Conservation (phyloP, 1,140 invertebrate species). For the Oedothorax gibbosus region DNA sequence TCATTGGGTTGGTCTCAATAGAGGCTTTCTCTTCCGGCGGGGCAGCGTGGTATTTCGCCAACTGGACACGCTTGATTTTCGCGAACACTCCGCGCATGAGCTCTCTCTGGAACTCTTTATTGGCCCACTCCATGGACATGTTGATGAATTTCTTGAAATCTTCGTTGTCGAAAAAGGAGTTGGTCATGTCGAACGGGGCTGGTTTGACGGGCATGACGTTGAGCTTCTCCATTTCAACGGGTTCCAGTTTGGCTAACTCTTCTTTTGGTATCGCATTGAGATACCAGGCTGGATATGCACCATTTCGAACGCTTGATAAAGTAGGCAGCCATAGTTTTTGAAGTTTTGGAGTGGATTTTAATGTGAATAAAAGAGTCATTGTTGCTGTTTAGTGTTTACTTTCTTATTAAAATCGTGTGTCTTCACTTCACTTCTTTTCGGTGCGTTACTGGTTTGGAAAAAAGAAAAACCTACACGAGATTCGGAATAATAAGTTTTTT, state of each 20-base stretch:
- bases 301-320: conserved; percentile 22
- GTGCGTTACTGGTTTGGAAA: too few relatives aligned
- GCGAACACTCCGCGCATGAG: conserved; percentile 73
- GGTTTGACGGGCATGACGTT: conserved; percentile 71
- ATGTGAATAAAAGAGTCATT: neutral
- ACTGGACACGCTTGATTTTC: conserved; percentile 84
- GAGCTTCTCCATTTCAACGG: conserved; percentile 72
- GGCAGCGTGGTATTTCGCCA: conserved; percentile 80
- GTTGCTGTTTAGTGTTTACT: too few relatives aligned
- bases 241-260: conserved; percentile 72
- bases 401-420: too few relatives aligned
- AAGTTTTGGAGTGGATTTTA: neutral
- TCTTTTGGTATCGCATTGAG: conserved; percentile 77
- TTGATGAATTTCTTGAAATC: conserved; percentile 80
- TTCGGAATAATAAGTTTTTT: too few relatives aligned
- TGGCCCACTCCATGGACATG: conserved; percentile 80
- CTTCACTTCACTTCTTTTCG: too few relatives aligned
- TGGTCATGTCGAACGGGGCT: conserved; percentile 74
- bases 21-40: conserved; percentile 73
- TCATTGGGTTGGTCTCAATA: conserved; percentile 81
- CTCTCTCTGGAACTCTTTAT: conserved; percentile 70
- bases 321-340: conserved; percentile 2
- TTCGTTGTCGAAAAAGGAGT: conserved; percentile 78
- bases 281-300: conserved; percentile 70
- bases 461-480: too few relatives aligned